Evolutionary conservation across 2,888 invertebrate genomes (phyloP).

Genomic region (Drosophila vallismaia): DNA sequence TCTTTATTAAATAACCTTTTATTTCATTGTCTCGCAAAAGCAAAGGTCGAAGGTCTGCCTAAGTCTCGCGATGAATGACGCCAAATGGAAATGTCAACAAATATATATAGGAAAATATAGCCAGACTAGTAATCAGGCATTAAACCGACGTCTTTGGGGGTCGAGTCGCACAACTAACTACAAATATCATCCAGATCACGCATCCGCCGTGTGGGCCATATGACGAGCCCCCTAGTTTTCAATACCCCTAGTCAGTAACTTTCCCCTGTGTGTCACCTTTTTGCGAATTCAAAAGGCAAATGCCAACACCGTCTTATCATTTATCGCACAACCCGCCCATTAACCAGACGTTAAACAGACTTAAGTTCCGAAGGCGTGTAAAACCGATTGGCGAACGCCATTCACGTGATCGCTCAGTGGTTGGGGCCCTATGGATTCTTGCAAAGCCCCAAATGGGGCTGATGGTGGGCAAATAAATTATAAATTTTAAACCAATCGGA

Average conservation of each 20-base stretch:
- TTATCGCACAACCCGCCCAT: conserved; percentile 7
- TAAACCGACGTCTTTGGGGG: conserved; percentile 8
- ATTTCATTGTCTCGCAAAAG: not conserved
- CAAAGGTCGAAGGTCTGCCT: conserved; percentile 2
- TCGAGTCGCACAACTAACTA: conserved; percentile 1
- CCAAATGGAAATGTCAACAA: conserved; percentile 32
- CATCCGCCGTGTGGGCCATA: conserved; percentile 21
- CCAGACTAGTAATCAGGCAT: conserved; percentile 14
- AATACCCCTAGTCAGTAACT: conserved; percentile 19
- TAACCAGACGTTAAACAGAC: conserved; percentile 11
- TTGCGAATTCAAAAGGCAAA: conserved; percentile 12
- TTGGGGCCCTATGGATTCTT: conserved; percentile 1
- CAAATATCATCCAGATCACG: conserved; percentile 36
- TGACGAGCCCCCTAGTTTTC: conserved; percentile 44
- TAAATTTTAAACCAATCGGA: conserved; percentile 1
- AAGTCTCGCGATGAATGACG: conserved; percentile 10
- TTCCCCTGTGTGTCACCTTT: conserved; percentile 39
- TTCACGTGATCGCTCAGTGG: conserved; percentile 45
- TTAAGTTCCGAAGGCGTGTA: conserved; percentile 20
- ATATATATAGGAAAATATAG: conserved; percentile 10
- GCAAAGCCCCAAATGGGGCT: conserved; percentile 8
- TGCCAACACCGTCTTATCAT: conserved; percentile 30
- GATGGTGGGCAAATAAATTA: not conserved
- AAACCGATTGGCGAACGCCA: conserved; percentile 9
- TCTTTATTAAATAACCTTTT: too few species aligned